These are phyloP conservation scores for Dendroctonus valens DNA, from an alignment of 1,140 invertebrate genomes.

Conservation along the genomic window DNA sequence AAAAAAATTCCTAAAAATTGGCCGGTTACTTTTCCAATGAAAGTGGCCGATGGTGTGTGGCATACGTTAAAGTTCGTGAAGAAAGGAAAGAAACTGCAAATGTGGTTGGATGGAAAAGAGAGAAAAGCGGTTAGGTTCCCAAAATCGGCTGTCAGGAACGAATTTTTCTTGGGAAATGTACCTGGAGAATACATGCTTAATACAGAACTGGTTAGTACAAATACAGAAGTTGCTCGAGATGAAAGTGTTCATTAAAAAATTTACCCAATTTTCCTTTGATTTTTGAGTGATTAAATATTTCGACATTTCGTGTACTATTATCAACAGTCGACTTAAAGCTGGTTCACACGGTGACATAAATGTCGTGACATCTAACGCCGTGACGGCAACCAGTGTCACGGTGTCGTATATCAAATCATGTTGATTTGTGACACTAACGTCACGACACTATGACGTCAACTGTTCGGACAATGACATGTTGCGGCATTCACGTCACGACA, in stretches of 20 bases:
- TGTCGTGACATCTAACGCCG: too few species aligned
- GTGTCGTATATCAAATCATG: too few species aligned
- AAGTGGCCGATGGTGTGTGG: constrained; percentile 82
- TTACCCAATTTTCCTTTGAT: neutral
- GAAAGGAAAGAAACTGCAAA: constrained; percentile 57
- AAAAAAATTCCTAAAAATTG: constrained; percentile 62
- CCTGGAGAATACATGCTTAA: constrained; percentile 53
- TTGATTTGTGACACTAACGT: too few species aligned
- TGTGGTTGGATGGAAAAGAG: constrained; percentile 66
- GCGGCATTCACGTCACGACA: too few species aligned
- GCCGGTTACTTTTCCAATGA: constrained; percentile 51
- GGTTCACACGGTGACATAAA: too few species aligned
- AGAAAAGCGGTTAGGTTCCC: constrained; percentile 66
- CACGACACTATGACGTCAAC: too few species aligned
- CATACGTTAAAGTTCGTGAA: constrained; percentile 65
- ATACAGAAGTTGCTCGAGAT: too few species aligned
- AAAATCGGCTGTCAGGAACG: constrained; percentile 65
- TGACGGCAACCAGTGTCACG: too few species aligned
- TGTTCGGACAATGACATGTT: too few species aligned
- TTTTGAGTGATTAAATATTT: neutral
- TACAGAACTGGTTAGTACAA: constrained; percentile 34
- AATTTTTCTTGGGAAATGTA: constrained; percentile 77
- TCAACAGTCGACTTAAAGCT: too few species aligned
- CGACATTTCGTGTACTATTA: neutral
- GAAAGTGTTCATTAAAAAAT: neutral